Base-by-base conservation (phyloP, 2,113 vertebrate genomes). In the Oplegnathus fasciatus region DNA sequence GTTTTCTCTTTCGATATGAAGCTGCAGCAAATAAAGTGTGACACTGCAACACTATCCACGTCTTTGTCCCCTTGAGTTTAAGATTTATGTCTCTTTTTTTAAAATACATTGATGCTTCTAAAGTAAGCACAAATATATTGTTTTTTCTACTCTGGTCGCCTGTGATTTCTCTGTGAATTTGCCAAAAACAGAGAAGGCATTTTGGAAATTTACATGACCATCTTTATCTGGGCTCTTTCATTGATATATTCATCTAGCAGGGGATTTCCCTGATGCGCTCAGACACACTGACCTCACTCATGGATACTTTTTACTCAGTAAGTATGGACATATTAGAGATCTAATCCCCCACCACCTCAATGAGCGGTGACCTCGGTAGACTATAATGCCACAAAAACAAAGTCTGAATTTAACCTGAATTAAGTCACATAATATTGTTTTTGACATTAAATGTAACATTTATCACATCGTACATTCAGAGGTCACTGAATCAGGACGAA, bases 1-100 rank as follows among this genome's bases (percentile, higher is more conserved):
- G 78, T 81, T 81, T 73, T 52, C 22, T 78, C 28, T 50, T 60
- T 73, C 65, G 14, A 66, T 70, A 78, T 52, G 5, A 81, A 46
- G 22, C 46, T 77, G 46, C n/a, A 34, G 34, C 57, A 69, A 94
- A 93, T 91, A 92, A 93, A 94, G 81, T 85, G 79, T 80, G 70
- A 86, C 55, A 26, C 10, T 80, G 52, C 28, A 83, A 84, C 73
- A 86, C 37, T 46, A 60, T 68, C 7, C 9, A 48, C 3, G 28
- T 46, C 22, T 4, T 61, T 4, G 40, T 75, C 14, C n/a, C 37
- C 34, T 73, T 69, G 30, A 71, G 48, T 87, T 79, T 6, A 20
- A 28, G 2, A 55, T 17, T 10, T 13, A 5, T 30, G 54, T 60
- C 3, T 37, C n/a, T n/a, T n/a, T 60, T 65, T 46, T 34, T 22